Base-by-base conservation (phyloP, 2,888 invertebrate species). In the Polyommatus iphigenia region DNA sequence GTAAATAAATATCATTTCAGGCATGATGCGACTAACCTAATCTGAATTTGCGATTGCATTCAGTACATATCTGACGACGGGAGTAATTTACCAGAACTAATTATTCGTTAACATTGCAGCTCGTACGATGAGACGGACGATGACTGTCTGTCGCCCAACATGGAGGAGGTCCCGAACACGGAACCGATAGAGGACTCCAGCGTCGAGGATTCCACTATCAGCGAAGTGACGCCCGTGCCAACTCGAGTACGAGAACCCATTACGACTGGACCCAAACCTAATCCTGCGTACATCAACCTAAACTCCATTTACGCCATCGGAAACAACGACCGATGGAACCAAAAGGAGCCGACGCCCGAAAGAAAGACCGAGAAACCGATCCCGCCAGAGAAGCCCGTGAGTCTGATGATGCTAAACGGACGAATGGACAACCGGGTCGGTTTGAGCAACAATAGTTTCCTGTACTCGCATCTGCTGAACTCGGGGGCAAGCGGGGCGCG, bases 101-200 rank as follows among this genome's bases (percentile, higher is more conserved):
- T 76, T 62, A n/a, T 79, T 29, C 75, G 72, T 82, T 10, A 15
- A 50, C 76, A 78, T 91, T 95, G 72, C 94, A 96, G 96, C 95
- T 95, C 95, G 87, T 96, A 95, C 95, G 96, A 96, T 95, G 96
- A 96, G 88, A 95, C 95, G 71, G 96, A 95, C 83, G 96, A 96
- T 80, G 96, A 96, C 87, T 94, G 95, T 82, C 93, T 96, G 81
- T 96, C 96, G 80, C 96, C 96, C 81, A 96, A 96, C 87, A 85
- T 96, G 84, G 96, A 96, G 86, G 95, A 95, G 80, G 94, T 96
- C 82, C 91, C 95, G 80, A 95, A 87, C 83, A 91, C 92, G 2
- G 94, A 94, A 80, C 89, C 87, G 32, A 84, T 91, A 59, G 94
- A 94, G 75, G 94, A 94, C 82, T 92, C 94, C 29, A 93, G 93